phyloP scores from a whole-genome alignment of 2,797 vertebrate species.

The Sebastes alutus region DNA sequence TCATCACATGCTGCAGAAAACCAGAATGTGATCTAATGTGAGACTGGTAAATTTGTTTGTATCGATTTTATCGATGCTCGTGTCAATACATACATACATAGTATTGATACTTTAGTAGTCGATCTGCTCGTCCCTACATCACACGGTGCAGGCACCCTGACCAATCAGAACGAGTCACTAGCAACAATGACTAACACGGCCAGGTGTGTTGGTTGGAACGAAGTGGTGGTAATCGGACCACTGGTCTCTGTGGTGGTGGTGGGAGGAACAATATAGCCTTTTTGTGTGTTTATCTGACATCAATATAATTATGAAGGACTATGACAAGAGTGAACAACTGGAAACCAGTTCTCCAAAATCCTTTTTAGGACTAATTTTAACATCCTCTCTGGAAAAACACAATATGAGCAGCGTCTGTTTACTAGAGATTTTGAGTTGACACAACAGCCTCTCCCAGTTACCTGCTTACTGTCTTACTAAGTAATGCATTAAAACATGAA shows the following conservation, averaged over 20 bases:
- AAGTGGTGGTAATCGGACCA: not conserved
- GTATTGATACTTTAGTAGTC: not conserved
- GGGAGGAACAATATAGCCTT: not conserved
- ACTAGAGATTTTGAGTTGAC: not conserved
- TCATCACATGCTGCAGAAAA: not conserved
- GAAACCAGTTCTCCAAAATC: not conserved
- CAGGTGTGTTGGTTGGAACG: not conserved
- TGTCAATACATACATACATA: not conserved
- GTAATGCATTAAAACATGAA: not conserved
- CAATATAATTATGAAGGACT: not conserved
- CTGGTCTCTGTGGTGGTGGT: not conserved
- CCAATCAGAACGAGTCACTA: not conserved
- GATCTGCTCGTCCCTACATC: not conserved
- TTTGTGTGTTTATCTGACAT: not conserved
- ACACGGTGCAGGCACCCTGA: not conserved
- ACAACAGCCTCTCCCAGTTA: not conserved
- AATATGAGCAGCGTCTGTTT: not conserved
- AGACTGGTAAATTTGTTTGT: not conserved
- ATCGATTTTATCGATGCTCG: not conserved
- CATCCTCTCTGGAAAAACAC: not conserved
- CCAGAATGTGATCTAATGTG: not conserved
- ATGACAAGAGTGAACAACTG: not conserved
- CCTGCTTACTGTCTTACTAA: not conserved
- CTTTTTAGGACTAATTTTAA: not conserved
- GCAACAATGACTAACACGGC: not conserved